These are phyloP conservation scores for Cassiopea andromeda DNA, from an alignment of 30 jellyfish, hydroid and myxozoan genomes.

Conservation along the genomic window DNA sequence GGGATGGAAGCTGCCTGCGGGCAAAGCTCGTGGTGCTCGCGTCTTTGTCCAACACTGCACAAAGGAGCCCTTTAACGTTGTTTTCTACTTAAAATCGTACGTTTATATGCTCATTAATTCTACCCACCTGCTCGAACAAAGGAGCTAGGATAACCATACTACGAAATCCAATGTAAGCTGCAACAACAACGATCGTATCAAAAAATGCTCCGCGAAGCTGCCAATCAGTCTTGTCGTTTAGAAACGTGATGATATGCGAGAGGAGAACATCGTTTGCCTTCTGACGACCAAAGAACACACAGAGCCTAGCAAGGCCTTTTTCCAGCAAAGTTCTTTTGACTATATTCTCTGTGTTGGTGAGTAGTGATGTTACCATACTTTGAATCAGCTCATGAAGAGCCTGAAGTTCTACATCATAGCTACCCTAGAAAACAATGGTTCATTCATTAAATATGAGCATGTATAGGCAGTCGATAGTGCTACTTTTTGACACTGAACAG, in stretches of 20 bases:
- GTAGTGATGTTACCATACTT: conserved; percentile 86
- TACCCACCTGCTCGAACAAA: conserved; percentile 83
- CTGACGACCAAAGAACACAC: conserved; percentile 99
- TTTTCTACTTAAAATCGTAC: no score
- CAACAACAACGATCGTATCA: conserved; percentile 94
- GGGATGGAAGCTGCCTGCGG: no score
- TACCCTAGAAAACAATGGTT: conserved; percentile 58
- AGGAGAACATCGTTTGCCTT: conserved; percentile 94
- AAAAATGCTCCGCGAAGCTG: conserved; percentile 93
- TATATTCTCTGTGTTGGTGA: conserved; percentile 85
- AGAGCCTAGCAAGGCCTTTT: conserved; percentile 91
- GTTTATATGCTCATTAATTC: no score
- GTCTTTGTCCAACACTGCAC: no score
- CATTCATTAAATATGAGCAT: no score
- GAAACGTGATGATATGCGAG: conserved; percentile 93
- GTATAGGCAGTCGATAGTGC: not conserved
- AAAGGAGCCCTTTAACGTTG: no score
- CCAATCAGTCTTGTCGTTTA: conserved; percentile 96
- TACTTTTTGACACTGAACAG: no score
- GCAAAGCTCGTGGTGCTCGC: no score
- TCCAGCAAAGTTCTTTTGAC: conserved; percentile 93
- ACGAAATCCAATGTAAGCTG: conserved; percentile 95
- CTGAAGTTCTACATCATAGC: conserved; percentile 91
- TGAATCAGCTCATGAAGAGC: conserved; percentile 95
- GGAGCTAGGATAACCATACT: conserved; percentile 88